Conservation (phyloP, 2,113 vertebrate genomes). For the Thymallus thymallus region DNA sequence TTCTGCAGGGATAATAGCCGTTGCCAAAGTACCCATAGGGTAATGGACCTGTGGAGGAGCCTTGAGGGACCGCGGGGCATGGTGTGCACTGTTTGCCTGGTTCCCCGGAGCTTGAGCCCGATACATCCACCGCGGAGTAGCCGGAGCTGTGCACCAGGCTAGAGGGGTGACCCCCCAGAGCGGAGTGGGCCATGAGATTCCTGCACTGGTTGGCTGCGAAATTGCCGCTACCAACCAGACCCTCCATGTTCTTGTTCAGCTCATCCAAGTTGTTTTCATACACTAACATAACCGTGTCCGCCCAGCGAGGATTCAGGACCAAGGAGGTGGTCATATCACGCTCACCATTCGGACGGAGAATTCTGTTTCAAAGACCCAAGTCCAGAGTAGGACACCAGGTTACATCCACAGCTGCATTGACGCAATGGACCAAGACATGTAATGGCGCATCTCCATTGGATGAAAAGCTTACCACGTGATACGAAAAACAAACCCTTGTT, state of each 20-base stretch:
- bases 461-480: constrained; percentile 65
- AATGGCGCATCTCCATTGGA: constrained; percentile 77
- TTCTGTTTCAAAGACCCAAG: constrained; percentile 76
- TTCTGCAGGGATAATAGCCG: constrained; percentile 88
- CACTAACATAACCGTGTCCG: constrained; percentile 82
- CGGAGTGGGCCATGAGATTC: constrained; percentile 80
- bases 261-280: constrained; percentile 82
- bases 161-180: constrained; percentile 76
- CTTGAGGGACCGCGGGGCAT: constrained; percentile 76
- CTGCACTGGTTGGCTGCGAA: constrained; percentile 79
- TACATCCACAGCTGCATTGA: constrained; percentile 76
- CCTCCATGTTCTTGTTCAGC: constrained; percentile 81
- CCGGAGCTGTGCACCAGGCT: constrained; percentile 75
- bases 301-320: constrained; percentile 77
- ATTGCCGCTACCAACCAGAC: constrained; percentile 80
- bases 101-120: constrained; percentile 70
- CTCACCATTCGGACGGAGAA: constrained; percentile 62
- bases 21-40: constrained; percentile 88
- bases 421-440: constrained; percentile 73
- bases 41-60: constrained; percentile 74
- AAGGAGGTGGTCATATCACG: constrained; percentile 78
- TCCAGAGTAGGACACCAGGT: constrained; percentile 61
- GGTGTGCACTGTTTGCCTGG: constrained; percentile 78
- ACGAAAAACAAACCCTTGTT: constrained; percentile 39
- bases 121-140: constrained; percentile 78